These are phyloP conservation scores for Automeris io DNA, from an alignment of 2,888 invertebrate species.

Conservation along the genomic window DNA sequence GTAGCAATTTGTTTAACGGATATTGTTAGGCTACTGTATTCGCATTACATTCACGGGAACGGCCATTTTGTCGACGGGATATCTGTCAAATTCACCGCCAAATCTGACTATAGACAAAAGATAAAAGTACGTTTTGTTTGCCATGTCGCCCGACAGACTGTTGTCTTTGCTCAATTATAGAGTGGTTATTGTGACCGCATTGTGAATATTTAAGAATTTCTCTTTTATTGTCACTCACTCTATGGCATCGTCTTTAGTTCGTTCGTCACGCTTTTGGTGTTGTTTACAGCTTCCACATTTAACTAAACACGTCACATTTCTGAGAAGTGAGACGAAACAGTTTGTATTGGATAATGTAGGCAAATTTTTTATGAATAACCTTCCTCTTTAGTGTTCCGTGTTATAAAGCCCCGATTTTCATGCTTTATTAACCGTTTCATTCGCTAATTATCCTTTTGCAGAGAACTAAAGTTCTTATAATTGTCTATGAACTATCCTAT, in stretches of 20 bases:
- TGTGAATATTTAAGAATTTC: slow-evolving; percentile 46
- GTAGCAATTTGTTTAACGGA: slow-evolving; percentile 51
- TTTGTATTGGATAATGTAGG: no score
- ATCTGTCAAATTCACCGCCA: slow-evolving; percentile 59
- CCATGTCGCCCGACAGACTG: slow-evolving; percentile 46
- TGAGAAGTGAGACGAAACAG: no score
- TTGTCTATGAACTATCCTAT: no score
- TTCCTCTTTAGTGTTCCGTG: no score
- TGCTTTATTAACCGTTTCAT: no score
- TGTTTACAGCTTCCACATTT: slow-evolving; percentile 64
- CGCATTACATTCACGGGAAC: slow-evolving; percentile 23
- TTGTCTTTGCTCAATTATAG: slow-evolving; percentile 73
- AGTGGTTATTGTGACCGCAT: slow-evolving; percentile 52
- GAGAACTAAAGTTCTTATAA: no score
- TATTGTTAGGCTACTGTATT: slow-evolving; percentile 30
- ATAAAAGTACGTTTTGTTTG: slow-evolving; percentile 35
- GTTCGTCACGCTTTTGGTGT: slow-evolving; percentile 17
- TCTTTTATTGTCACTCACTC: slow-evolving; percentile 36
- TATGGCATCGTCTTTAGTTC: background rate
- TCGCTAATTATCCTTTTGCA: no score
- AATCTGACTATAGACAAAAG: slow-evolving; percentile 33
- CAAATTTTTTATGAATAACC: no score
- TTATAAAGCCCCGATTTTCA: no score
- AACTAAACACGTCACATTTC: slow-evolving; percentile 42
- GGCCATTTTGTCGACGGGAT: slow-evolving; percentile 51